Base-by-base conservation (phyloP, 1,140 invertebrate genomes). In the Microvelia longipes region DNA sequence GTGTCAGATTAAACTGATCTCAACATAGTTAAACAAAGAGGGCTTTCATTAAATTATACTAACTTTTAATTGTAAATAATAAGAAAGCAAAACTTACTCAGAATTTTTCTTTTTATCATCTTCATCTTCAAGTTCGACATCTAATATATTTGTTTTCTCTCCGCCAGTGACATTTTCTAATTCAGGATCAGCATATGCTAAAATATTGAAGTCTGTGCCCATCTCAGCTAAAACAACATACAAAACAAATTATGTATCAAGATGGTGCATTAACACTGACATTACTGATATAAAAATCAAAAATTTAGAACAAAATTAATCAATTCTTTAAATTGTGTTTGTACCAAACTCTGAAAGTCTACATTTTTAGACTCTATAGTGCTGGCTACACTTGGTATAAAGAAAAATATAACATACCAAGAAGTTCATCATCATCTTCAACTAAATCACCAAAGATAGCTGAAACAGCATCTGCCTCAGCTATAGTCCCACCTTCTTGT, bases 181-280 rank as follows among this genome's bases (percentile, higher is more conserved):
- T 80, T 96, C 93, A 0, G 94, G 91, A 84, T 97, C 94, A 0
- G 93, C 94, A 81, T 96, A 97, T 79, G 95, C 92, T 60, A 97
- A 78, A 75, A 98, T 96, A 78, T 97, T 96, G 80, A 97, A 97
- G 80, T 96, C 93, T 76, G 93, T 89, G 19, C 92, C 92, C 83
- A 94, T 91, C 83, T 92, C 90, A 30, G 89, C 92, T 83, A 82
- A 13, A 72, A 72, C 73, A 68, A 66, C 29, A 24, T n/a, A n/a
- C n/a, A n/a, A n/a, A n/a, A n/a, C n/a, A n/a, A n/a, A n/a, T n/a
- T n/a, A n/a, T n/a, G n/a, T n/a, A n/a, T n/a, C n/a, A n/a, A n/a
- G n/a, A n/a, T n/a, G n/a, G n/a, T n/a, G n/a, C n/a, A n/a, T n/a
- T n/a, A n/a, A n/a, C n/a, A n/a, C n/a, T n/a, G n/a, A n/a, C n/a